Conservation (phyloP, 2,113 vertebrate species). For the Archocentrus centrarchus region DNA sequence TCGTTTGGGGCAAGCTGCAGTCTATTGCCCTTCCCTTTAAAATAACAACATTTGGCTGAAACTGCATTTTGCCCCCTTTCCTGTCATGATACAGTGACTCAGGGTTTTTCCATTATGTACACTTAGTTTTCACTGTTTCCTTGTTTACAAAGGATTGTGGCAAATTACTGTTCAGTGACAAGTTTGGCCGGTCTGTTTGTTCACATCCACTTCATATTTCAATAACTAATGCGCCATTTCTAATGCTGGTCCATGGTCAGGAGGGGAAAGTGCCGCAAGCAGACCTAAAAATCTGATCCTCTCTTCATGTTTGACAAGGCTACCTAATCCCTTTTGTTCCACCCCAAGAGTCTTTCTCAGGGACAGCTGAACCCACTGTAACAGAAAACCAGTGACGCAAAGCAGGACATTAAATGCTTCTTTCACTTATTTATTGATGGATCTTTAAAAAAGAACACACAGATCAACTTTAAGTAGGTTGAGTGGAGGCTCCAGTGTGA, state of each 20-base stretch:
- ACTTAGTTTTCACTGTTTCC: neutral
- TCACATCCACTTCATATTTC: neutral
- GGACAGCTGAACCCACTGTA: conserved; percentile 64
- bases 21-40: conserved; percentile 64
- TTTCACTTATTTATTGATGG: conserved; percentile 76
- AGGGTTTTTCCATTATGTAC: conserved; percentile 57
- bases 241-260: neutral
- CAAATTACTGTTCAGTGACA: neutral
- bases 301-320: conserved; percentile 50
- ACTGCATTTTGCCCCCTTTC: conserved; percentile 68
- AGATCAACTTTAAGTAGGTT: conserved; percentile 2
- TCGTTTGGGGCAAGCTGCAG: conserved; percentile 48
- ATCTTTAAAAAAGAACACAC: conserved; percentile 24
- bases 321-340: conserved; percentile 73
- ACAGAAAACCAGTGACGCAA: conserved; percentile 72
- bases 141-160: neutral
- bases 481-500: neutral
- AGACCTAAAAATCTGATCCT: conserved; percentile 70
- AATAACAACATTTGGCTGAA: conserved; percentile 78
- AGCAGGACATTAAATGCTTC: conserved; percentile 64
- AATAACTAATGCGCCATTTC: conserved; percentile 1
- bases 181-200: neutral
- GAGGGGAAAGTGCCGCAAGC: conserved; percentile 51
- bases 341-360: conserved; percentile 63
- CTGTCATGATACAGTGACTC: conserved; percentile 71